These are phyloP conservation scores for Heliothis peltigera DNA, from an alignment of 2,888 invertebrate species.

Conservation along the genomic window DNA sequence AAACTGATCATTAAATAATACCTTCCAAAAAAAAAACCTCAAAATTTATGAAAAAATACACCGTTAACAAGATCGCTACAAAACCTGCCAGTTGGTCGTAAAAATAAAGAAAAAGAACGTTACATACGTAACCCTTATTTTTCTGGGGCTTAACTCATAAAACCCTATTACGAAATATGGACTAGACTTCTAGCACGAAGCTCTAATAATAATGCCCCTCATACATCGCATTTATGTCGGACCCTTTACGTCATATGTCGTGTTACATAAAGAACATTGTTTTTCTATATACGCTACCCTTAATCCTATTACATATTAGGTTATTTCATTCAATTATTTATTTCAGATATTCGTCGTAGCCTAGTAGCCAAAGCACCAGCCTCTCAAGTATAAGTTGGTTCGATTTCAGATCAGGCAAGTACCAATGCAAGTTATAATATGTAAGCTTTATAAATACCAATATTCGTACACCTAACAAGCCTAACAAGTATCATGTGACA, in stretches of 20 bases:
- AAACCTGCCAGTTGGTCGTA: neutral
- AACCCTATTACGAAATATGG: constrained; percentile 29
- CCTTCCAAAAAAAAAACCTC: too few species aligned
- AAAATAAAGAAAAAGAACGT: neutral
- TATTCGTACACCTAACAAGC: too few species aligned
- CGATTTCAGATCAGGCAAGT: too few species aligned
- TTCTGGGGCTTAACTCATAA: constrained; percentile 15
- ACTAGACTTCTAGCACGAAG: constrained; percentile 7
- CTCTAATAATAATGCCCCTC: constrained; percentile 26
- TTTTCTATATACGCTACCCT: neutral
- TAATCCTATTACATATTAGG: constrained; percentile 7
- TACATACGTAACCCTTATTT: neutral
- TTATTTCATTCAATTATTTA: too few species aligned
- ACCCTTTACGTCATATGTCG: constrained; percentile 17
- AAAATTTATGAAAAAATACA: neutral
- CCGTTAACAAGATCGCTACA: neutral
- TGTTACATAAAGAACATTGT: constrained; percentile 6
- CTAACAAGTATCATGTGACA: too few species aligned
- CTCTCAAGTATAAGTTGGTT: too few species aligned
- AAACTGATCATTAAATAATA: too few species aligned
- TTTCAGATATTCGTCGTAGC: too few species aligned
- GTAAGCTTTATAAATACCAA: too few species aligned
- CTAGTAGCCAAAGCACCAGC: too few species aligned
- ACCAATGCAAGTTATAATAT: too few species aligned
- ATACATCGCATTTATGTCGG: constrained; percentile 20